Conservation (phyloP, 1,140 invertebrate genomes). For the Stegodyphus dumicola region DNA sequence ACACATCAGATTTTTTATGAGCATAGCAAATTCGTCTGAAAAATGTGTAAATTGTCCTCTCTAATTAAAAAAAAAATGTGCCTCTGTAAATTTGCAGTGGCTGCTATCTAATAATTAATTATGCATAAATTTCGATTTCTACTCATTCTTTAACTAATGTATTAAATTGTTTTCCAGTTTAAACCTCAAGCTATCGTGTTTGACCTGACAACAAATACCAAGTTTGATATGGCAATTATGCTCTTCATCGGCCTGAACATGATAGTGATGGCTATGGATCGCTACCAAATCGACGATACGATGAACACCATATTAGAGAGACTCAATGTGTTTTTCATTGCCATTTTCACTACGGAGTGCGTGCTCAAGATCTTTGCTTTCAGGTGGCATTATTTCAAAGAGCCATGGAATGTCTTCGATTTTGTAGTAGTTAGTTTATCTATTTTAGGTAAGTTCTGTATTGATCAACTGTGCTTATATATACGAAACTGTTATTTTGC, state of each 20-base stretch:
- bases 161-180: conserved; percentile 79
- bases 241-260: conserved; percentile 98
- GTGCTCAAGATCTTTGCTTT: conserved; percentile 97
- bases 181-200: conserved; percentile 95
- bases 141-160: neutral
- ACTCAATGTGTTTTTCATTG: conserved; percentile 97
- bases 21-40: no score
- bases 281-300: conserved; percentile 87
- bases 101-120: no score
- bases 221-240: conserved; percentile 99
- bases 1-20: no score
- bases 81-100: no score
- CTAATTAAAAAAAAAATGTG: no score
- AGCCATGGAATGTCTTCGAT: conserved; percentile 99
- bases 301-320: conserved; percentile 87
- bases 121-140: no score
- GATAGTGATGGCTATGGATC: conserved; percentile 98
- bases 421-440: conserved; percentile 98
- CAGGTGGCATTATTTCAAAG: conserved; percentile 97
- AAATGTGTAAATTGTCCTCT: no score
- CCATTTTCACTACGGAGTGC: conserved; percentile 97
- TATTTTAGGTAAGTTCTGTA: conserved; percentile 82
- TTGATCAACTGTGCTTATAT: no score
- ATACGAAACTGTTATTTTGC: no score
- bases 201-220: conserved; percentile 96